Evolutionary conservation across 2,113 vertebrate species (phyloP).

Genomic region (Porphyrio hochstetteri): DNA sequence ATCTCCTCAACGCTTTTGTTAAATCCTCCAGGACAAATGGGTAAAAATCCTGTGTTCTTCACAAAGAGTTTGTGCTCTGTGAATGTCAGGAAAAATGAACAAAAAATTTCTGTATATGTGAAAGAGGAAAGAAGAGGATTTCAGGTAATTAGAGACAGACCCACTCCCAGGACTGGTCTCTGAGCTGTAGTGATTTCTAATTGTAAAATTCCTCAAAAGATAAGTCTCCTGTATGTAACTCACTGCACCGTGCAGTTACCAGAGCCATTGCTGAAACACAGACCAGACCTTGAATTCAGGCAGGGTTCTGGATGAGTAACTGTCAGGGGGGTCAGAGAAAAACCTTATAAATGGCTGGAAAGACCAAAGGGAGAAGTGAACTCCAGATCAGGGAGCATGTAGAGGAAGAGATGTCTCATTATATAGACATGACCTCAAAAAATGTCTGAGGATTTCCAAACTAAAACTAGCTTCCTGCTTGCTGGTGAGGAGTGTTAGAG

Average conservation of each 20-base stretch:
- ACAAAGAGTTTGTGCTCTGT: neutral
- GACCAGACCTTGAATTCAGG: neutral
- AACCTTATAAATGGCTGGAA: neutral
- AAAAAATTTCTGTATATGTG: neutral
- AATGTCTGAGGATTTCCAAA: neutral
- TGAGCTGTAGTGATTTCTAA: neutral
- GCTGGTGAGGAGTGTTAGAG: neutral
- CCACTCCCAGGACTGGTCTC: neutral
- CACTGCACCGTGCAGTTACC: neutral
- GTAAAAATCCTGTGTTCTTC: neutral
- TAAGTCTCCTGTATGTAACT: neutral
- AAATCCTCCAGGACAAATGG: rapidly evolving
- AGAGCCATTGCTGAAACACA: neutral
- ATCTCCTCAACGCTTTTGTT: neutral
- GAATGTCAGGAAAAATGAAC: neutral
- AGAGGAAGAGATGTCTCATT: neutral
- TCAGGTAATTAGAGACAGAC: neutral
- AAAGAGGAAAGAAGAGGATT: neutral
- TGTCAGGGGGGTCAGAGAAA: neutral
- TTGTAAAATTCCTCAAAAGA: neutral
- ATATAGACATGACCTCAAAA: neutral
- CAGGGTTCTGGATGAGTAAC: neutral
- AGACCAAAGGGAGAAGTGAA: neutral
- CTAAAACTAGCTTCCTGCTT: neutral
- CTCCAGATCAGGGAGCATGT: neutral